Conservation (phyloP, 2,797 vertebrate genomes). For the Aplochiton taeniatus region DNA sequence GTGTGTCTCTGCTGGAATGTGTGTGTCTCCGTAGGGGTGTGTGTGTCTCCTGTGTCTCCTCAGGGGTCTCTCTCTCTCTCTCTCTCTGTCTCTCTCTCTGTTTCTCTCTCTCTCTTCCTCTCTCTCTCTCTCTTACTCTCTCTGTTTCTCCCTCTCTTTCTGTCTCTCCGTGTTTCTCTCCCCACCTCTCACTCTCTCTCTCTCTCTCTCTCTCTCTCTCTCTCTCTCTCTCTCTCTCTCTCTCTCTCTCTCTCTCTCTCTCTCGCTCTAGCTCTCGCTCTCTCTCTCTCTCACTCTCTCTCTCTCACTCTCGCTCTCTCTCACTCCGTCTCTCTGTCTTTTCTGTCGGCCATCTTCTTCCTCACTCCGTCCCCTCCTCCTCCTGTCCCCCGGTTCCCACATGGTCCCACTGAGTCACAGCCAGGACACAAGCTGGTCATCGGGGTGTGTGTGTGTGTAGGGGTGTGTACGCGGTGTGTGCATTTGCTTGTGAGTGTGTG, state of each 20-base stretch:
- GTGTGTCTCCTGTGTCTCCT: conserved; percentile 9
- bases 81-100: not conserved
- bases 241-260: not conserved
- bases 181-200: too few species aligned
- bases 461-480: not conserved
- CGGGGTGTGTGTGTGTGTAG: conserved; percentile 11
- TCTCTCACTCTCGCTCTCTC: not conserved
- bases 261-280: not conserved
- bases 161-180: not conserved
- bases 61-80: not conserved
- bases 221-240: not conserved
- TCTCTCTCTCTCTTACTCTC: not conserved
- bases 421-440: conserved; percentile 61
- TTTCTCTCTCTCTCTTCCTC: not conserved
- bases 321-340: not conserved
- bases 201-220: too few species aligned
- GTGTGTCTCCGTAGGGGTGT: conserved; percentile 3
- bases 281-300: not conserved
- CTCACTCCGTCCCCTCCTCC: conserved; percentile 8
- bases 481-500: conserved; percentile 4
- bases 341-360: not conserved
- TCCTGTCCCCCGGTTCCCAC: conserved; percentile 44
- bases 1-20: conserved; percentile 24
- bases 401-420: conserved; percentile 40
- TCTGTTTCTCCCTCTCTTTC: not conserved